phyloP scores from a whole-genome alignment of 1,140 invertebrate genomes.

The Eumeta japonica region DNA sequence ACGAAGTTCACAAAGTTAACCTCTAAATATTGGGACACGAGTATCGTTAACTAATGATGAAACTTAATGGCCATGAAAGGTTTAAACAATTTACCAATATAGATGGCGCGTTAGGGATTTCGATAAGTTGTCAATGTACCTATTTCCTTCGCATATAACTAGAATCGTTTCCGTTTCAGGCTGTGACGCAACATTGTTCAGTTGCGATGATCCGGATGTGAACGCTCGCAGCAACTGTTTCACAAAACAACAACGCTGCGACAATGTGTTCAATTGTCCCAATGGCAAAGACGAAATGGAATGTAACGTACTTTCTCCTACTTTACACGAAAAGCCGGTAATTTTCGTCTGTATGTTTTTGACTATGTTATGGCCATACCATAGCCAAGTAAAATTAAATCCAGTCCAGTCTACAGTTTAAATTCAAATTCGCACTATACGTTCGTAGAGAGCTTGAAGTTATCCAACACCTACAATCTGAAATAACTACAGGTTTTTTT shows the following conservation, averaged over 20 bases:
- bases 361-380: not conserved
- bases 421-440: too few relatives aligned
- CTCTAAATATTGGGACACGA: too few relatives aligned
- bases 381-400: too few relatives aligned
- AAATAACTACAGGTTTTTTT: too few relatives aligned
- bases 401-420: too few relatives aligned
- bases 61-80: too few relatives aligned
- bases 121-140: not conserved
- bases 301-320: conserved; percentile 65
- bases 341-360: conserved; percentile 12
- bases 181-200: conserved; percentile 64
- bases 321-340: conserved; percentile 56
- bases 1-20: too few relatives aligned
- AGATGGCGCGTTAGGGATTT: not conserved
- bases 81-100: too few relatives aligned
- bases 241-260: conserved; percentile 63
- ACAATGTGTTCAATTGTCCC: conserved; percentile 64
- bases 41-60: not conserved
- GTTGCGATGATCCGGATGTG: conserved; percentile 59
- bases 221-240: conserved; percentile 58
- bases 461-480: too few relatives aligned
- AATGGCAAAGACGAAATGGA: conserved; percentile 75
- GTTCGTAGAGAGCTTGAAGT: too few relatives aligned
- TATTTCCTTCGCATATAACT: not conserved
- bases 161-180: conserved; percentile 39